phyloP scores from a whole-genome alignment of 2,888 invertebrate species.

The Argyresthia goedartella region DNA sequence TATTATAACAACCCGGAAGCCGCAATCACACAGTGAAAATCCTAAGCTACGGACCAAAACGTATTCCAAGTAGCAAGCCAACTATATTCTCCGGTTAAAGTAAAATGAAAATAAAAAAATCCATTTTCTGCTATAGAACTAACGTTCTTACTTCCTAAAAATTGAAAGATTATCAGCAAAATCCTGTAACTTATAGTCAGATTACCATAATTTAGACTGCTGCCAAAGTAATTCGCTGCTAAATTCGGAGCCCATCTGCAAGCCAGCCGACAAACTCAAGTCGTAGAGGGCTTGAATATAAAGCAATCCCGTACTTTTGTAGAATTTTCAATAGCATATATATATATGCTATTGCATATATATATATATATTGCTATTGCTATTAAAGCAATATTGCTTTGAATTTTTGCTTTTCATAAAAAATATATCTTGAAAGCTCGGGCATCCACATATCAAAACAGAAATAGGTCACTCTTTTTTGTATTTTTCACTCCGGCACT shows the following conservation, averaged over 20 bases:
- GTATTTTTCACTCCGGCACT: too few relatives aligned
- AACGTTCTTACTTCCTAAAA: conserved; percentile 33
- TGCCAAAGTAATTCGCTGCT: conserved; percentile 49
- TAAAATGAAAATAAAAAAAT: conserved; percentile 21
- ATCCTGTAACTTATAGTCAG: conserved; percentile 50
- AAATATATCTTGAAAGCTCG: background rate
- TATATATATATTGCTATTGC: too few relatives aligned
- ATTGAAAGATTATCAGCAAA: conserved; percentile 40
- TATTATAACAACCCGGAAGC: too few relatives aligned
- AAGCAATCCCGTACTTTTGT: conserved; percentile 21
- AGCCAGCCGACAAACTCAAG: conserved; percentile 19
- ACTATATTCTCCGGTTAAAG: conserved; percentile 17
- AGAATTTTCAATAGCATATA: conserved; percentile 22
- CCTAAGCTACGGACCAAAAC: too few relatives aligned
- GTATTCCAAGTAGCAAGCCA: background rate
- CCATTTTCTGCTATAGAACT: conserved; percentile 25
- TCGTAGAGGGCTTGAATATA: conserved; percentile 43
- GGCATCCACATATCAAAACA: too few relatives aligned
- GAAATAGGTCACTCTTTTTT: too few relatives aligned
- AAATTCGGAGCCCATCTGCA: conserved; percentile 48
- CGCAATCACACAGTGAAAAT: too few relatives aligned
- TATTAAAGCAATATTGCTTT: too few relatives aligned
- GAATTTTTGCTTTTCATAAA: background rate
- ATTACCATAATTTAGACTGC: conserved; percentile 56
- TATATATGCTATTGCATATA: conserved; percentile 30